Evolutionary conservation across 2,888 invertebrate genomes (phyloP).

Genomic region (Drosophila pseudotalamancana): DNA sequence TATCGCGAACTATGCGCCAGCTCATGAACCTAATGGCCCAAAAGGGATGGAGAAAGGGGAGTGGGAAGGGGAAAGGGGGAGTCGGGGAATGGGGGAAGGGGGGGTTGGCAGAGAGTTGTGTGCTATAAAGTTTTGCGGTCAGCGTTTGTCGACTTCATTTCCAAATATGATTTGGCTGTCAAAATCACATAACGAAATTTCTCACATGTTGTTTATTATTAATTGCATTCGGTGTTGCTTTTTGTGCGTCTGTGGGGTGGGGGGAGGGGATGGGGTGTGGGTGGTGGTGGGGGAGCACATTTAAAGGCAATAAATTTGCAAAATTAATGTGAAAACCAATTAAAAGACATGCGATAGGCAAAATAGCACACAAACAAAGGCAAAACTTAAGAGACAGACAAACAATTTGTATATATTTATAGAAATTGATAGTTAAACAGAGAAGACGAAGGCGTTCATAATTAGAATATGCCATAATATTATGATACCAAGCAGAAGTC

Average conservation of each 20-base stretch:
- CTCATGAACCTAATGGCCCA: conserved; percentile 37
- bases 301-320: conserved; percentile 70
- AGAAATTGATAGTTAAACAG: background rate
- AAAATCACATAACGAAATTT: conserved; percentile 54
- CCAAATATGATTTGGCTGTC: conserved; percentile 40
- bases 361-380: conserved; percentile 4
- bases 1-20: conserved; percentile 60
- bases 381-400: background rate
- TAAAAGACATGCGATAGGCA: conserved; percentile 53
- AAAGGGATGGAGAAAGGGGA: background rate
- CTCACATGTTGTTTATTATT: conserved; percentile 61
- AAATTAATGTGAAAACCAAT: conserved; percentile 76
- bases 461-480: conserved; percentile 69
- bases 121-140: conserved; percentile 35
- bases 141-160: conserved; percentile 14
- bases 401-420: background rate
- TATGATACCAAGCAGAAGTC: conserved; percentile 36
- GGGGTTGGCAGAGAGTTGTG: too few relatives aligned
- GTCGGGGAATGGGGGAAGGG: background rate
- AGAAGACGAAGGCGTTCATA: conserved; percentile 34
- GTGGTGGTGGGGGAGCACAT: background rate
- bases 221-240: conserved; percentile 62
- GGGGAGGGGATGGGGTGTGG: background rate
- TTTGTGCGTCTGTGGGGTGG: too few relatives aligned
- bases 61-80: background rate